Evolutionary conservation across 2,797 vertebrate genomes (phyloP), one percentile per base, ranked within the genome.

Genomic region (Rhabdomys pumilio): DNA sequence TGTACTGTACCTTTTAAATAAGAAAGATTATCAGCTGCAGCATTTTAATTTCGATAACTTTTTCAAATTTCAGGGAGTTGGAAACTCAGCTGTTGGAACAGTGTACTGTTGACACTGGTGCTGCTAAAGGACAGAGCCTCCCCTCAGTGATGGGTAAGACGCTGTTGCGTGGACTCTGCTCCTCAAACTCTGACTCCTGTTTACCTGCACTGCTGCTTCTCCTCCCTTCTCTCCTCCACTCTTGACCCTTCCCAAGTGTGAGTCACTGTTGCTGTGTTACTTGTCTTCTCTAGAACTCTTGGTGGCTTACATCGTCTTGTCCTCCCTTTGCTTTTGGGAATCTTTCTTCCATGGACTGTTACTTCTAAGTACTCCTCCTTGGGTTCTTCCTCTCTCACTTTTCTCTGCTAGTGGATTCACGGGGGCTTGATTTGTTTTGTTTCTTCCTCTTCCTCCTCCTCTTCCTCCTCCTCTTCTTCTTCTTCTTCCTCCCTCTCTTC

Each of bases 21-120:
- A 93, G 38, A 61, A 73, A 83, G 26, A 47, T 26, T 81, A 85
- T 84, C 12, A 65, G 4, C 84, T 95, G 5, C 26, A 63, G 1
- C 93, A 55, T 75, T 92, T 85, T 95, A 50, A 90, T 73, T 95
- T 55, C 55, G 91, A 22, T 92, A 65, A 69, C 55, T 75, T 79
- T 96, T 97, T 96, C n/a, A 0, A 44, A 91, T 84, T 98, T 87
- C 69, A 99, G 99, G 98, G 99, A 99, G 97, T 97, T 99, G 95
- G 99, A 99, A 24, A 98, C 98, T 85, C 99, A 99, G 85, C 97
- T 99, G 44, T 92, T 99, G 97, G 99, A 99, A 73, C 99, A 99
- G 97, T 99, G 99, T 98, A 99, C 99, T 0, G 99, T 99, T 97
- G 99, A 99, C 96, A 99, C 99, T 3, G 99, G 99, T 96, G 97